These are phyloP conservation scores for Callosobruchus maculatus DNA, from an alignment of 2,888 invertebrate species.

Conservation along the genomic window DNA sequence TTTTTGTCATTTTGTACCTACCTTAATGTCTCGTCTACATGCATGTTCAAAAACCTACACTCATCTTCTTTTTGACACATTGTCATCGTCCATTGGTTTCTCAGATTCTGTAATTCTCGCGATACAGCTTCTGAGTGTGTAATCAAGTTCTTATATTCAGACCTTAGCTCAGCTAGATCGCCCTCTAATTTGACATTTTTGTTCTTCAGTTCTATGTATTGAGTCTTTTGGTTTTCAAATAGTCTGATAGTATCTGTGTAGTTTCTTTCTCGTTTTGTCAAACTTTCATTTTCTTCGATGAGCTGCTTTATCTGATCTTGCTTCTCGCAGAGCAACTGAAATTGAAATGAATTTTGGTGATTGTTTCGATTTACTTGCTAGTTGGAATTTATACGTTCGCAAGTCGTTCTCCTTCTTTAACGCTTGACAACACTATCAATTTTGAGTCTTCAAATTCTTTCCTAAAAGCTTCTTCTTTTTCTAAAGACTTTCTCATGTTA, in stretches of 20 bases:
- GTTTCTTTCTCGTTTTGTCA: constrained; percentile 13
- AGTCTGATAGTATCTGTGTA: constrained; percentile 12
- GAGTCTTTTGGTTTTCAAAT: constrained; percentile 17
- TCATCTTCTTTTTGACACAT: constrained; percentile 22
- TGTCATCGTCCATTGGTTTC: constrained; percentile 18
- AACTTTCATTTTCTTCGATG: constrained; percentile 7
- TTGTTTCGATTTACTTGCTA: constrained; percentile 4
- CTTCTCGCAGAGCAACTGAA: constrained; percentile 7
- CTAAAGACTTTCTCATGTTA: constrained; percentile 11
- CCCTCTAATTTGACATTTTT: constrained; percentile 16
- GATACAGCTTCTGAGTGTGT: constrained; percentile 3
- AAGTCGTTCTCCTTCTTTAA: constrained; percentile 19
- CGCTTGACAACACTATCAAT: constrained; percentile 12
- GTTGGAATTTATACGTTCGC: constrained; percentile 9
- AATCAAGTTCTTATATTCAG: constrained; percentile 10
- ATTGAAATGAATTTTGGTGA: not conserved
- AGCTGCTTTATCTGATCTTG: constrained; percentile 16
- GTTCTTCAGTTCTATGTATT: not conserved
- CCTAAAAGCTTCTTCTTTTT: constrained; percentile 27
- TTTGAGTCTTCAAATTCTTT: constrained; percentile 26
- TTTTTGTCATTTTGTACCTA: too few relatives aligned
- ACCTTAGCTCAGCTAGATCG: constrained; percentile 12
- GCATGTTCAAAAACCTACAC: constrained; percentile 19
- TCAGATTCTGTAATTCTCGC: constrained; percentile 11
- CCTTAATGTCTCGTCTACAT: constrained; percentile 22